Evolutionary conservation across 2,888 invertebrate species (phyloP), one percentile per base, ranked within the genome.

Genomic region (Eristalis arbustorum): DNA sequence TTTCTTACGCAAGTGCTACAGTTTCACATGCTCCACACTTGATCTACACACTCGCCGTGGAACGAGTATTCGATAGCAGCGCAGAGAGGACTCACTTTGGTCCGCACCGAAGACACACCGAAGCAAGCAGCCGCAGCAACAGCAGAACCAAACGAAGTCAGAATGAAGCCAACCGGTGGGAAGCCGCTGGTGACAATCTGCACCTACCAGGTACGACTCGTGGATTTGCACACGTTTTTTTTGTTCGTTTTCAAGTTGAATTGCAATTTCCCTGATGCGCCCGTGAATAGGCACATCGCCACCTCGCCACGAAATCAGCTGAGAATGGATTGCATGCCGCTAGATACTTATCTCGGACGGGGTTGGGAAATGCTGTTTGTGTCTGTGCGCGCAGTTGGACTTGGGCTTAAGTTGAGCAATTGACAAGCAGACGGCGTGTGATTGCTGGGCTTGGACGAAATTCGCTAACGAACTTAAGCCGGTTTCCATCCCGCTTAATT

Each of bases 171-270:
- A 80, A 89, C 90, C 69, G 88, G 89, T 89, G 90, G 90, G 88
- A 90, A 89, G 88, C 90, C 90, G 90, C 89, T 91, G 77, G 91
- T 90, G 88, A 91, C 90, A 89, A 90, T 91, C 88, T 90, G 90
- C 88, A 91, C 90, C 83, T 90, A 91, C 89, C 89, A 91, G 91
- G 90, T 91, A 90, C 73, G 88, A 22, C n/a, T 49, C 37, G 13
- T 49, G 31, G 42, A 18, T 5, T 13, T 25, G 23, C 14, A 3
- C 25, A 14, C 14, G 10, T 23, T 59, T 59, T 13, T 14, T 59
- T 23, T 23, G 18, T 25, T 23, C 2, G 49, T 49, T 49, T 56
- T 56, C 56, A 56, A 18, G 8, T 37, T 37, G 37, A 37, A 37
- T 11, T 37, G 34, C 34, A 11, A 31, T 31, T 31, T 10, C 10